Percentiles rank a stretch among this genome's conserved stretches.
These are phyloP conservation scores for Emydura subglobosa DNA, from an alignment of 2,113 vertebrate species.

Conservation along the genomic window DNA sequence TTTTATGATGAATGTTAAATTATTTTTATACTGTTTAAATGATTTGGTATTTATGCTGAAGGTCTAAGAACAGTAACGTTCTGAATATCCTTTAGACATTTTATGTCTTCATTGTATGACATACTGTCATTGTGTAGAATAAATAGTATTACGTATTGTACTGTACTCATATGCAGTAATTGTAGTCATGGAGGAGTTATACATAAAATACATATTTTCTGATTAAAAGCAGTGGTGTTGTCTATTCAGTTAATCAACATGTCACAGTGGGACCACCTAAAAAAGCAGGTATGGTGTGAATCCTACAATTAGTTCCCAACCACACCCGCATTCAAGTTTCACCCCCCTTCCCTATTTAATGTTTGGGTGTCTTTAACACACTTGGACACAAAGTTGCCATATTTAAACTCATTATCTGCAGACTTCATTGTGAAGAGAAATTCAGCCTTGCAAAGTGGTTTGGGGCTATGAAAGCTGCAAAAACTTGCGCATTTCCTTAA, in stretches of 20 bases:
- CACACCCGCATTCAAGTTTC: not conserved
- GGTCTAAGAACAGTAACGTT: not conserved
- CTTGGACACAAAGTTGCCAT: not conserved
- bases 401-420: not conserved
- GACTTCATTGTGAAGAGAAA: not conserved
- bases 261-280: not conserved
- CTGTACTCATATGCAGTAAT: not conserved
- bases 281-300: not conserved
- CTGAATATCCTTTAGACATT: constrained; percentile 45
- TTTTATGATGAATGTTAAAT: not conserved
- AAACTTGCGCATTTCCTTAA: not conserved
- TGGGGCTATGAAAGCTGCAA: not conserved
- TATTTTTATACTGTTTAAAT: not conserved
- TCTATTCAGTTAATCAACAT: not conserved
- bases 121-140: constrained; percentile 55
- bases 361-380: not conserved
- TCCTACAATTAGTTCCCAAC: no score
- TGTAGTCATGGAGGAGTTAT: not conserved
- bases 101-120: constrained; percentile 72
- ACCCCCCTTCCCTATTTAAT: not conserved
- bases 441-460: not conserved
- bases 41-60: not conserved
- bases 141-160: not conserved
- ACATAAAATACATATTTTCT: not conserved
- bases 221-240: rapidly evolving